These are phyloP conservation scores for Thaleichthys pacificus DNA, from an alignment of 2,797 vertebrate species.

Conservation along the genomic window DNA sequence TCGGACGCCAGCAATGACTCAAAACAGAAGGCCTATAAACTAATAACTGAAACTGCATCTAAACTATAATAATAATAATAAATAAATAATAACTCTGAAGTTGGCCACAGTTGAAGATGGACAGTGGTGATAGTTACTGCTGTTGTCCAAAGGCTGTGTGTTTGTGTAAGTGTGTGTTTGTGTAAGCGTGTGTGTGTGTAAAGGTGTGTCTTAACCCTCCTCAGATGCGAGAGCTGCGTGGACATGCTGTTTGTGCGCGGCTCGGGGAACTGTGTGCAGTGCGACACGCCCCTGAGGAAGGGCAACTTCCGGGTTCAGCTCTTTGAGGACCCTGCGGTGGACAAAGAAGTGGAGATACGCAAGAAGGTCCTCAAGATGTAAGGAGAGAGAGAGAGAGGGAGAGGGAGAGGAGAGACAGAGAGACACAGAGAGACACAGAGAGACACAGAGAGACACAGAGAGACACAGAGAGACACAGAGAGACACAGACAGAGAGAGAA, in stretches of 20 bases:
- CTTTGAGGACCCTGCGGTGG: slow-evolving; percentile 93
- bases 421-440: too few species aligned
- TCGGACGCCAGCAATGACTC: background rate
- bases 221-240: slow-evolving; percentile 96
- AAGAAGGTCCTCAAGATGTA: slow-evolving; percentile 98
- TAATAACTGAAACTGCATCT: background rate
- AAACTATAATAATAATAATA: too few species aligned
- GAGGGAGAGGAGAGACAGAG: too few species aligned
- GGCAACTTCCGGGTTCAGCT: slow-evolving; percentile 96
- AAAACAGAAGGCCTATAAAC: background rate
- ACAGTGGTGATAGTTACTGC: slow-evolving; percentile 12
- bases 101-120: background rate
- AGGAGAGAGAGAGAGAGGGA: slow-evolving; percentile 40
- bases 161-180: slow-evolving; percentile 18
- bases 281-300: slow-evolving; percentile 91
- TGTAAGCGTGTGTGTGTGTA: background rate
- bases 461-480: too few species aligned
- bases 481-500: too few species aligned
- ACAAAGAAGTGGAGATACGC: slow-evolving; percentile 98
- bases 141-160: background rate
- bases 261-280: slow-evolving; percentile 94
- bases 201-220: slow-evolving; percentile 4
- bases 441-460: too few species aligned
- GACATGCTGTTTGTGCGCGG: slow-evolving; percentile 96
- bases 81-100: background rate